Conservation (phyloP, 2,888 invertebrate species). For the Hylaea fasciaria region DNA sequence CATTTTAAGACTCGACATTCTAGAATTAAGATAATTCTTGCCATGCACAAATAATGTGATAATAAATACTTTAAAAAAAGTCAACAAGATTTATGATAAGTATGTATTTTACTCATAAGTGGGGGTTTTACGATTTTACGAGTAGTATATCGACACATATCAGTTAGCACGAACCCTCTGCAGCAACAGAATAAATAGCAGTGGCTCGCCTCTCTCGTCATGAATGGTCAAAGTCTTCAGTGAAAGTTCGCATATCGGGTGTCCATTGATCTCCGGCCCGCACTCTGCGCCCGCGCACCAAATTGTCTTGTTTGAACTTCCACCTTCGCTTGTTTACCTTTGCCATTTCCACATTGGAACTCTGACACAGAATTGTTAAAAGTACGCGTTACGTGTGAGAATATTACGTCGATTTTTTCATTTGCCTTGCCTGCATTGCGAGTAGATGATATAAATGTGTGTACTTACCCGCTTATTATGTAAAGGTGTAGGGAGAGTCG, state of each 20-base stretch:
- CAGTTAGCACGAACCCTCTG: too few species aligned
- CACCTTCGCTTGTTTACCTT: constrained; percentile 23
- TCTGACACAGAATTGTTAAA: background rate
- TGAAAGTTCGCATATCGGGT: constrained; percentile 30
- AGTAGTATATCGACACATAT: too few species aligned
- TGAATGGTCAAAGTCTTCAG: constrained; percentile 23
- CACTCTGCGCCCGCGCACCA: constrained; percentile 12
- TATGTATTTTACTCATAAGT: too few species aligned
- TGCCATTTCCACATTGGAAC: constrained; percentile 17
- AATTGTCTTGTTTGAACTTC: constrained; percentile 8
- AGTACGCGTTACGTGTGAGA: constrained; percentile 7
- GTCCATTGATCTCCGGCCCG: constrained; percentile 23
- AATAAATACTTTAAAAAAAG: too few species aligned
- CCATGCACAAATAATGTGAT: too few species aligned
- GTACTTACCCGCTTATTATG: constrained; percentile 15
- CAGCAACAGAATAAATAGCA: too few species aligned
- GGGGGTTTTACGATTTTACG: too few species aligned
- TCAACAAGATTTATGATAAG: too few species aligned
- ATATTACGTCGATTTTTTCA: constrained; percentile 12
- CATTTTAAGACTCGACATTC: too few species aligned
- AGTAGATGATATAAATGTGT: background rate
- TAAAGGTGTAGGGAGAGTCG: constrained; percentile 18
- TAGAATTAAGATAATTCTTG: too few species aligned
- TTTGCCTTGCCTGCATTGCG: background rate
- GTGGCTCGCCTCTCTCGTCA: constrained; percentile 2